A percentile compares a stretch with the other conserved stretches of the same genome.
These are phyloP conservation scores for Venusia cambrica DNA, from an alignment of 2,888 invertebrate genomes.

Conservation along the genomic window DNA sequence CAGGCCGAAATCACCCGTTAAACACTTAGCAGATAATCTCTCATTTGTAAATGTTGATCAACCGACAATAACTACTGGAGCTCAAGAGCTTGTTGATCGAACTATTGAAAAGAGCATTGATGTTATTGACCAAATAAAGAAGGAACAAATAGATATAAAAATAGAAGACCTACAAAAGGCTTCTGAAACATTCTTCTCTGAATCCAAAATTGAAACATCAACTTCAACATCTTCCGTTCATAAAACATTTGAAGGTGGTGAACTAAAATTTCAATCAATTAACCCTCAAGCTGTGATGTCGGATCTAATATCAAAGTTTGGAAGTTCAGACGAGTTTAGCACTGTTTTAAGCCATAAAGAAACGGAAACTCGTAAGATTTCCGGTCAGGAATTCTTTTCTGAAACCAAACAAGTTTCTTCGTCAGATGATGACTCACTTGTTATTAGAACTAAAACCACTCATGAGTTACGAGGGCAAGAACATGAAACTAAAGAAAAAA, in stretches of 20 bases:
- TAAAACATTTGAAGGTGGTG: slow-evolving; percentile 58
- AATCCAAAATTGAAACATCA: slow-evolving; percentile 66
- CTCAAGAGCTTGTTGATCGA: slow-evolving; percentile 77
- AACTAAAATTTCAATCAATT: slow-evolving; percentile 64
- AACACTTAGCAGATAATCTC: slow-evolving; percentile 70
- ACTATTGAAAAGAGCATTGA: slow-evolving; percentile 69
- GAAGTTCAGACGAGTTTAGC: slow-evolving; percentile 53
- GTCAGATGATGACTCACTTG: slow-evolving; percentile 71
- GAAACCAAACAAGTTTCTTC: slow-evolving; percentile 75
- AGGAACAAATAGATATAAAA: slow-evolving; percentile 66
- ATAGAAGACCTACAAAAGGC: slow-evolving; percentile 67
- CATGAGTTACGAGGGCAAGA: slow-evolving; percentile 72
- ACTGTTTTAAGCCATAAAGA: slow-evolving; percentile 76
- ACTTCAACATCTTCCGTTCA: slow-evolving; percentile 70
- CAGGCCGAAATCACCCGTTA: slow-evolving; percentile 71
- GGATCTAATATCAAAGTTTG: slow-evolving; percentile 67
- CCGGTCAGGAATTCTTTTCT: slow-evolving; percentile 71
- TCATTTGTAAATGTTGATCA: slow-evolving; percentile 75
- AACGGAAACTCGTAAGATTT: slow-evolving; percentile 73
- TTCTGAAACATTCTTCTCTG: slow-evolving; percentile 63
- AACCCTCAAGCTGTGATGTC: slow-evolving; percentile 67
- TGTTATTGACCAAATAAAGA: slow-evolving; percentile 66
- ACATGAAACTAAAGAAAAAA: slow-evolving; percentile 74
- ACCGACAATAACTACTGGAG: slow-evolving; percentile 77
- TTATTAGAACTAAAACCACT: slow-evolving; percentile 72